Conservation (phyloP, 2,113 vertebrate genomes). For the Pachyramphus minor region DNA sequence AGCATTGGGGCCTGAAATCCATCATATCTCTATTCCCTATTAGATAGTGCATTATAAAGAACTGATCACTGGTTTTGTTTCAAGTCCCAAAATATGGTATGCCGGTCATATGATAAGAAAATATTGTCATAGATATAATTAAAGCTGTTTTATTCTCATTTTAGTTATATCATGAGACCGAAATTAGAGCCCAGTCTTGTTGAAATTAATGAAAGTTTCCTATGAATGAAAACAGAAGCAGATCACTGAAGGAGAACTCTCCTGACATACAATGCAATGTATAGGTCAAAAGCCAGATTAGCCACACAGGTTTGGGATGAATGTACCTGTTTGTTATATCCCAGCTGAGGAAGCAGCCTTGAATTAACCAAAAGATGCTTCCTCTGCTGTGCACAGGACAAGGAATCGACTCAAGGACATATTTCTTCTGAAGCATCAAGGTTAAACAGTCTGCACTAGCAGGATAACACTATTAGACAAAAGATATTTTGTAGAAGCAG, state of each 20-base stretch:
- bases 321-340: not conserved
- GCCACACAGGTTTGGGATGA: not conserved
- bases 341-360: not conserved
- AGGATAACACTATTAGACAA: not conserved
- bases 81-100: slow-evolving; percentile 27
- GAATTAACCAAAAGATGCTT: not conserved
- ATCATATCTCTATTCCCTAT: not conserved
- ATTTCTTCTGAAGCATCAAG: not conserved
- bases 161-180: slow-evolving; percentile 40
- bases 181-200: not conserved
- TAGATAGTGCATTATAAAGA: not conserved
- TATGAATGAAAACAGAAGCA: not conserved
- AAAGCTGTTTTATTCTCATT: slow-evolving; percentile 51
- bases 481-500: not conserved
- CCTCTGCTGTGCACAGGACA: not conserved
- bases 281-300: not conserved
- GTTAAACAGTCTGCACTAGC: not conserved
- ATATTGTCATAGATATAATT: slow-evolving; percentile 30
- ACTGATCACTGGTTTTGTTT: slow-evolving; percentile 7
- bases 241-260: slow-evolving; percentile 33
- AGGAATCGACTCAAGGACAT: not conserved
- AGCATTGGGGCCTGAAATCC: not conserved
- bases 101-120: slow-evolving; percentile 51
- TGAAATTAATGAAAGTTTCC: not conserved
- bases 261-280: not conserved